These are phyloP conservation scores for Torymus aiolomorphi DNA, from an alignment of 2,888 invertebrate species.

Conservation along the genomic window DNA sequence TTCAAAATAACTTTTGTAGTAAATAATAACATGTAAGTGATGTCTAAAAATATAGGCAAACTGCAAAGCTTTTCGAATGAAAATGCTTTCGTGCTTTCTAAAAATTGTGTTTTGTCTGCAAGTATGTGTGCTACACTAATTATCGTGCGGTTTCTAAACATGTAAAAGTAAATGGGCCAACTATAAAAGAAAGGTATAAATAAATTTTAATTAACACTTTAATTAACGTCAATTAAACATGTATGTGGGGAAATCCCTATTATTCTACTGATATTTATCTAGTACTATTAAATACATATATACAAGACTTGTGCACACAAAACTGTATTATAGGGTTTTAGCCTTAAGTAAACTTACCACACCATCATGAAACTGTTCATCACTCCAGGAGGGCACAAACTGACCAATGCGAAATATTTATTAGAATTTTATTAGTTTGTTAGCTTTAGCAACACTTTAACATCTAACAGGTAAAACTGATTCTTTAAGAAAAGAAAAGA, in stretches of 20 bases:
- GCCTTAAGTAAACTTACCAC: conserved; percentile 83
- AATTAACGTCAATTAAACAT: conserved; percentile 32
- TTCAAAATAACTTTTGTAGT: conserved; percentile 24
- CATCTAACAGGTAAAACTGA: conserved; percentile 47
- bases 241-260: conserved; percentile 16
- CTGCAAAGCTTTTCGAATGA: conserved; percentile 24
- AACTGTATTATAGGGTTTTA: conserved; percentile 72
- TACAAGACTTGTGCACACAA: conserved; percentile 76
- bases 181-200: conserved; percentile 28
- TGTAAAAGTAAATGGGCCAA: conserved; percentile 25
- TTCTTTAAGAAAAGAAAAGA: conserved; percentile 48
- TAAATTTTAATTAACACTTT: conserved; percentile 26
- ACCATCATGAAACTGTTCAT: conserved; percentile 92
- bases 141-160: conserved; percentile 53
- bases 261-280: conserved; percentile 46
- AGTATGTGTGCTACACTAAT: conserved; percentile 17
- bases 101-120: conserved; percentile 9
- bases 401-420: conserved; percentile 80
- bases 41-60: conserved; percentile 37
- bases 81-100: conserved; percentile 50
- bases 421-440: conserved; percentile 67
- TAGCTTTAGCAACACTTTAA: conserved; percentile 41
- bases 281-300: conserved; percentile 52
- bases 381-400: conserved; percentile 90
- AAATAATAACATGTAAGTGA: conserved; percentile 22